Evolutionary conservation across 2,113 vertebrate species (phyloP).

Genomic region (Zosterops hypoxanthus): DNA sequence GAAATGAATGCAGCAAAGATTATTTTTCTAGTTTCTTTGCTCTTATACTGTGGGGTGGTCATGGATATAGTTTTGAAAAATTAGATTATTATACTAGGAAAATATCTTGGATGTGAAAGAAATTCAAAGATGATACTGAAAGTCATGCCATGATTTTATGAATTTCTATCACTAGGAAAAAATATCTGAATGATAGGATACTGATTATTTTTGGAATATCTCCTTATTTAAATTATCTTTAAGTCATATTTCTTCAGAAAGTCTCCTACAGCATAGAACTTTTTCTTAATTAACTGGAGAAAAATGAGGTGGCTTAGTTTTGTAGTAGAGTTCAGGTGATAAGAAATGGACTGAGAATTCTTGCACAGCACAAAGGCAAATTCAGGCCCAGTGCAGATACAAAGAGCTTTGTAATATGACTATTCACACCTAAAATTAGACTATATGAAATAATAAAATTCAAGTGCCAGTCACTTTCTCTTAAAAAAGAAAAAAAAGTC

Average conservation of each 20-base stretch:
- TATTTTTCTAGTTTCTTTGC: not conserved
- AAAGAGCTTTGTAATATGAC: not conserved
- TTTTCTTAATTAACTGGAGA: not conserved
- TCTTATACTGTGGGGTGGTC: not conserved
- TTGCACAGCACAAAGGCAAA: not conserved
- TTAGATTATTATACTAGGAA: not conserved
- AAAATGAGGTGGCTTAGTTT: not conserved
- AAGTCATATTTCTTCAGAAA: not conserved
- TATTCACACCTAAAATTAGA: conserved; percentile 29
- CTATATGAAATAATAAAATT: not conserved
- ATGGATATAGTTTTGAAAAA: not conserved
- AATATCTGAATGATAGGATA: not conserved
- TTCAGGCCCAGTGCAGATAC: not conserved
- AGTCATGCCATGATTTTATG: not conserved
- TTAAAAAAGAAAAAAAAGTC: not conserved
- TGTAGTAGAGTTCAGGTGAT: not conserved
- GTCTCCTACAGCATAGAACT: not conserved
- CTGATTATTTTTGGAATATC: not conserved
- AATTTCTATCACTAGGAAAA: not conserved
- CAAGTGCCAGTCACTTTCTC: not conserved
- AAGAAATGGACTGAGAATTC: not conserved
- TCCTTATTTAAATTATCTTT: not conserved
- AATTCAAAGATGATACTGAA: not conserved
- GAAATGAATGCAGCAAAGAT: not conserved
- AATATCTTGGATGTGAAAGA: not conserved